Evolutionary conservation across 2,797 vertebrate genomes (phyloP).

Genomic region (Arnoldichthys spilopterus): DNA sequence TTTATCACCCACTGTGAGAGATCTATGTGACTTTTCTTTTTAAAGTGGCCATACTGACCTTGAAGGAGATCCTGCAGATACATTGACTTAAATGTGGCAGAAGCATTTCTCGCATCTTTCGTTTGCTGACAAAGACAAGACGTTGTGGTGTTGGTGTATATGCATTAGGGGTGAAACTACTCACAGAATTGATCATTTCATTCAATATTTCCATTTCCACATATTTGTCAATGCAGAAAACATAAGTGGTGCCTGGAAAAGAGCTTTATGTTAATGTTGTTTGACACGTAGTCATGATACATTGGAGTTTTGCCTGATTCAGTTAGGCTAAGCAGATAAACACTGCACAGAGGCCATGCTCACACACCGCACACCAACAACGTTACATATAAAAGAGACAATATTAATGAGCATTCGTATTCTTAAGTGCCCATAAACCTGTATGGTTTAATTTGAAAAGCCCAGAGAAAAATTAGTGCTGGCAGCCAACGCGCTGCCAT

Average conservation of each 20-base stretch:
- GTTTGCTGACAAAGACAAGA: slow-evolving; percentile 20
- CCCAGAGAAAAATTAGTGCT: slow-evolving; percentile 71
- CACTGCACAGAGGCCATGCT: too few relatives aligned
- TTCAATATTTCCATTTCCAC: background rate
- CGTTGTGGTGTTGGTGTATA: too few relatives aligned
- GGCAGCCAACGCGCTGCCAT: slow-evolving; percentile 66
- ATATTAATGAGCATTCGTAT: slow-evolving; percentile 66
- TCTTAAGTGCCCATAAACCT: slow-evolving; percentile 72
- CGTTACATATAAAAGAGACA: slow-evolving; percentile 60
- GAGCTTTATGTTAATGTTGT: too few relatives aligned
- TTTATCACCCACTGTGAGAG: slow-evolving; percentile 83
- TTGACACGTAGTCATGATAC: too few relatives aligned
- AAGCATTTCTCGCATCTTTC: slow-evolving; percentile 63
- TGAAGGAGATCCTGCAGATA: slow-evolving; percentile 83
- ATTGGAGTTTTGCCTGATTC: too few relatives aligned
- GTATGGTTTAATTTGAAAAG: slow-evolving; percentile 68
- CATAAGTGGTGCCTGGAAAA: background rate
- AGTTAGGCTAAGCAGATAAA: too few relatives aligned
- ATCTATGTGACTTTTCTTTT: slow-evolving; percentile 79
- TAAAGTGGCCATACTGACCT: slow-evolving; percentile 83
- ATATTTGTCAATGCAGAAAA: background rate
- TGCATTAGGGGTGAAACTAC: background rate
- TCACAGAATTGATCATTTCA: background rate
- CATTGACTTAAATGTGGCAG: slow-evolving; percentile 58
- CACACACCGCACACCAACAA: too few relatives aligned